A percentile compares a stretch with the other conserved stretches of the same genome.
These are phyloP conservation scores for Dione vanillae DNA, from an alignment of 2,888 invertebrate genomes.

Conservation along the genomic window DNA sequence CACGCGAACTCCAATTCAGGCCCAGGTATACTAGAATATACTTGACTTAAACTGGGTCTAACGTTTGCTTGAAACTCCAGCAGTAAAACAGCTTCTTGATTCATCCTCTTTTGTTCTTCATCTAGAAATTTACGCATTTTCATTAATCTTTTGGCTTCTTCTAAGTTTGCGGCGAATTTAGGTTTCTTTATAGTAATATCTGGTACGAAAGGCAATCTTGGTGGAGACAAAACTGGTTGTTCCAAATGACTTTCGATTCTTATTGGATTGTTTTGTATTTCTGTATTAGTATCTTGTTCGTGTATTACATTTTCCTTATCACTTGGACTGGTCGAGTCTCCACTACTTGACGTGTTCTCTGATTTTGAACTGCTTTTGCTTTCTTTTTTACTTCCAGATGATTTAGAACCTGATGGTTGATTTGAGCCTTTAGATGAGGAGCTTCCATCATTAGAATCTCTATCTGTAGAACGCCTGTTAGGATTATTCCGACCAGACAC, in stretches of 20 bases:
- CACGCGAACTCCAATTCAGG: conserved; percentile 81
- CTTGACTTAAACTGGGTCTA: conserved; percentile 76
- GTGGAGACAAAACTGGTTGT: conserved; percentile 66
- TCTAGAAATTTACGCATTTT: conserved; percentile 87
- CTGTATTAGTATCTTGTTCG: conserved; percentile 54
- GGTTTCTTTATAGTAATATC: conserved; percentile 85
- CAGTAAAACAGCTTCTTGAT: conserved; percentile 77
- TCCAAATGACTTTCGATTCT: conserved; percentile 74
- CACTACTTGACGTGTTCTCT: conserved; percentile 75
- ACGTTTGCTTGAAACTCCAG: conserved; percentile 80
- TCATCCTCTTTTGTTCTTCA: conserved; percentile 84
- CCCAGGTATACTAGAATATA: conserved; percentile 77
- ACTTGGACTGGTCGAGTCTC: conserved; percentile 80
- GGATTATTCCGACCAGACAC: conserved; percentile 86
- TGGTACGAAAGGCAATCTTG: conserved; percentile 73
- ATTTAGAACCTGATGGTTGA: conserved; percentile 65
- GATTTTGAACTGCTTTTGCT: conserved; percentile 76
- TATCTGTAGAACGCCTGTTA: conserved; percentile 89
- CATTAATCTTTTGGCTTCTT: conserved; percentile 87
- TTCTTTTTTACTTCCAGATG: conserved; percentile 68
- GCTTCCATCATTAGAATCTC: conserved; percentile 91
- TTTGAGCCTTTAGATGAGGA: conserved; percentile 79
- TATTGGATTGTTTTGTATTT: conserved; percentile 61
- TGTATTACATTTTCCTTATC: conserved; percentile 70
- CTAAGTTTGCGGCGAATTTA: conserved; percentile 87